Evolutionary conservation across 35 echinoderm and acorn worm genomes (phyloP).

Genomic region (Nesometra sesokonis): DNA sequence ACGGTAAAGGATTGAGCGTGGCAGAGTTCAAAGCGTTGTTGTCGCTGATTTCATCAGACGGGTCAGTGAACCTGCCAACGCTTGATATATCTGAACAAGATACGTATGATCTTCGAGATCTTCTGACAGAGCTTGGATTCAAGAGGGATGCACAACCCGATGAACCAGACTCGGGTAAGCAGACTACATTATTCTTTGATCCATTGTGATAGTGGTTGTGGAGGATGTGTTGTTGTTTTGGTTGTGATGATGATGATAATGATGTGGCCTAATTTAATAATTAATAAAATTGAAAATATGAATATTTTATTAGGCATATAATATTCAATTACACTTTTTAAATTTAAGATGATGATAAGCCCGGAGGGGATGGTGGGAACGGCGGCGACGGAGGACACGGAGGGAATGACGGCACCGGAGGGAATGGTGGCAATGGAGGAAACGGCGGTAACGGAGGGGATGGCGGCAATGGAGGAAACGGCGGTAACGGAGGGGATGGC

Average conservation of each 20-base stretch:
- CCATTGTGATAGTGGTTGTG: too few relatives aligned
- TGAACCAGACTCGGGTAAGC: not conserved
- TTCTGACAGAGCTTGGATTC: not conserved
- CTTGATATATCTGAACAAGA: not conserved
- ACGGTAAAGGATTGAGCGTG: not conserved
- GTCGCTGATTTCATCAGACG: not conserved
- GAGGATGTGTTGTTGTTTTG: too few relatives aligned
- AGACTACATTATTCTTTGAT: too few relatives aligned
- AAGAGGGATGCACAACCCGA: not conserved
- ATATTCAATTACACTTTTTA: too few relatives aligned
- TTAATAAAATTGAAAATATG: too few relatives aligned
- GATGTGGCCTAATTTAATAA: too few relatives aligned
- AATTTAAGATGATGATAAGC: not conserved
- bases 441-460: not conserved
- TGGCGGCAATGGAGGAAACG: not conserved
- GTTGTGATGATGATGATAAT: too few relatives aligned
- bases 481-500: not conserved
- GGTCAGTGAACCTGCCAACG: not conserved
- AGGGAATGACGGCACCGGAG: not conserved
- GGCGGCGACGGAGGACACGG: not conserved
- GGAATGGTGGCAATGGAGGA: not conserved
- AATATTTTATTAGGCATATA: too few relatives aligned
- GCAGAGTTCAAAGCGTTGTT: not conserved
- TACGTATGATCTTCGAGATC: not conserved
- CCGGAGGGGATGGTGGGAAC: not conserved